Base-by-base conservation (phyloP, 2,113 vertebrate genomes). In the Dryoscopus gambensis region DNA sequence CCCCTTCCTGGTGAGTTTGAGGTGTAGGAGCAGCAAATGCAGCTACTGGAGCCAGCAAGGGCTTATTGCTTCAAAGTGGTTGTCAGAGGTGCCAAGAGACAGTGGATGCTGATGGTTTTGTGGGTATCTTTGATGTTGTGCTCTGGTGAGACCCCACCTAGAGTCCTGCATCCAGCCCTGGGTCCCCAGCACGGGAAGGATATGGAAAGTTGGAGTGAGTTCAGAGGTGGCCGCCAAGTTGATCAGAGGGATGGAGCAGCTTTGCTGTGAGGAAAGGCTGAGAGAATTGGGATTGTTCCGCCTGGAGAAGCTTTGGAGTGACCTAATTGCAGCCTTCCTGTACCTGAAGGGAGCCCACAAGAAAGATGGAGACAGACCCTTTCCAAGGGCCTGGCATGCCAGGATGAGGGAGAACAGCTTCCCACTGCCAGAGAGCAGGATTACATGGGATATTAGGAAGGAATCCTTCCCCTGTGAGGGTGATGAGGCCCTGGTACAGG, bases 1-100 rank as follows among this genome's bases (percentile, higher is more conserved):
- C 20, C 99, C 99, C 6, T 95, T 98, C 40, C 98, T 99, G 99
- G 99, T 99, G 96, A 97, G 98, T 83, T 39, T 37, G 13, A 30
- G 24, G 10, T 19, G 40, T 37, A 11, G 67, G 56, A 71, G 16
- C 37, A 85, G 52, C 19, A 65, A 25, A 31, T 12, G 8, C 59
- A 52, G 18, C 56, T 15, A 19, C 35, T 62, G 46, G 39, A 86
- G 42, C 69, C n/a, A 47, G 28, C 35, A 13, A 63, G 27, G 47
- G 31, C 27, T 73, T 77, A 39, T 89, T 35, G 33, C 23, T 63
- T 81, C 39, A 22, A 42, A 46, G n/a, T 7, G 12, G 5, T 33
- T 64, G 27, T 55, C 17, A 55, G 13, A 82, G 35, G 31, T 63
- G 15, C 46, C 20, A 23, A 12, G 35, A 49, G 24, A 11, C 46